phyloP scores from a whole-genome alignment of 2,113 vertebrate genomes.

The Cebidichthys violaceus region DNA sequence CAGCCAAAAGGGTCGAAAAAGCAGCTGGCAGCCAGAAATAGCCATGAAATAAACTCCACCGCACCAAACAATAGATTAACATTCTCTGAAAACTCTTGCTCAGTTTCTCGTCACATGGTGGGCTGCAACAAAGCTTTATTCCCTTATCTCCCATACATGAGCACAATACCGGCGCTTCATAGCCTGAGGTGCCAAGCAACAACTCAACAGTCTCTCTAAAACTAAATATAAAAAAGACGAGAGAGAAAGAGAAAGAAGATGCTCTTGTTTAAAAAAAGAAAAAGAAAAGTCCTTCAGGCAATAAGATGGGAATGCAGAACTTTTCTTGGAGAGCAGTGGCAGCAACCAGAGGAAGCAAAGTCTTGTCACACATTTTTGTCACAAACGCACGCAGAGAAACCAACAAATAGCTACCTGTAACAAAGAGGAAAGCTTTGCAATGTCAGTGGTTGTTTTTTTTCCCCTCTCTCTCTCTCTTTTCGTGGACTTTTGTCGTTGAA shows the following conservation, averaged over 20 bases:
- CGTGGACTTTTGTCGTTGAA: conserved; percentile 1
- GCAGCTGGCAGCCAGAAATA: conserved; percentile 25
- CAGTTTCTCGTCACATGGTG: not conserved
- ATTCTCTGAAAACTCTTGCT: conserved; percentile 34
- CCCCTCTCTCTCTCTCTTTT: not conserved
- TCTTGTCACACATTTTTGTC: not conserved
- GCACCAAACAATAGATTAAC: conserved; percentile 21
- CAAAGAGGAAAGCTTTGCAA: not conserved
- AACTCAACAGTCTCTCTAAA: conserved; percentile 49
- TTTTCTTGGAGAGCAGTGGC: conserved; percentile 66
- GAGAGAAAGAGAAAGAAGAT: conserved; percentile 31
- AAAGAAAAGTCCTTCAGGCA: conserved; percentile 56
- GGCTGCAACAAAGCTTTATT: conserved; percentile 23
- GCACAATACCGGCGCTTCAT: conserved; percentile 7
- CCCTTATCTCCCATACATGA: conserved; percentile 20
- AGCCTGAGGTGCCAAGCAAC: conserved; percentile 61
- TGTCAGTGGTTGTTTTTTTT: conserved; percentile 4
- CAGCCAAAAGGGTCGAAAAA: conserved; percentile 5
- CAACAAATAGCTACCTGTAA: not conserved
- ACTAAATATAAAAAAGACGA: conserved; percentile 42
- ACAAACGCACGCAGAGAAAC: not conserved
- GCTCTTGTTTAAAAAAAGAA: conserved; percentile 46
- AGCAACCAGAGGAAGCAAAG: not conserved
- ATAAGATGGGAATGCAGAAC: conserved; percentile 40
- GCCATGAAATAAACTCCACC: not conserved